Evolutionary conservation across 1,140 invertebrate species (phyloP).

Genomic region (Cotesia typhae): DNA sequence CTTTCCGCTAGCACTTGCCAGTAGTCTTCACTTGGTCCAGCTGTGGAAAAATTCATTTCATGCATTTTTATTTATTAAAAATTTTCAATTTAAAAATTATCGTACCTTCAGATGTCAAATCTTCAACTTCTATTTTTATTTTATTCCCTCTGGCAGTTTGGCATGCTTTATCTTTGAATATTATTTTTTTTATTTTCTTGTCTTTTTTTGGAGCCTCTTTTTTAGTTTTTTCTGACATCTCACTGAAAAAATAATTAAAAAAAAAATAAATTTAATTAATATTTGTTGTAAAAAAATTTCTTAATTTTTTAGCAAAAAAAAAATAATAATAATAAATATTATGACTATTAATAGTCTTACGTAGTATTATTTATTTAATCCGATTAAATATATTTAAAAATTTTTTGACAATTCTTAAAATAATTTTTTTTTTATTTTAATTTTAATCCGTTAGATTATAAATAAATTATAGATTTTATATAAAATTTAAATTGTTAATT

Average conservation of each 20-base stretch:
- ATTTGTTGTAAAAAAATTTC: too few species aligned
- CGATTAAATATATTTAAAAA: too few species aligned
- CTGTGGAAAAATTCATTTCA: slow-evolving; percentile 41
- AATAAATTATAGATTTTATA: too few species aligned
- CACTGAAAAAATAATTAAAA: slow-evolving; percentile 39
- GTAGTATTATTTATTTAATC: too few species aligned
- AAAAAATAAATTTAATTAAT: too few species aligned
- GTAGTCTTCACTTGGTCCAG: slow-evolving; percentile 72
- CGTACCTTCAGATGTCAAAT: slow-evolving; percentile 70
- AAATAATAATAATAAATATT: too few species aligned
- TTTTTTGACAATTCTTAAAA: too few species aligned
- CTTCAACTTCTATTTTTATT: slow-evolving; percentile 66
- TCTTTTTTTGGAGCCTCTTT: slow-evolving; percentile 38
- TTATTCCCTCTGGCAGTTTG: slow-evolving; percentile 66
- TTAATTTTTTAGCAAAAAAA: too few species aligned
- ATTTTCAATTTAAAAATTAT: not conserved
- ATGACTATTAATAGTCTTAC: too few species aligned
- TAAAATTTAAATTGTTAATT: too few species aligned
- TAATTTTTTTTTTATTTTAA: too few species aligned
- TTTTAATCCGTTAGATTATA: too few species aligned
- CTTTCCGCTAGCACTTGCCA: slow-evolving; percentile 75
- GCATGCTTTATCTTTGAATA: slow-evolving; percentile 63
- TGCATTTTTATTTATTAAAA: not conserved
- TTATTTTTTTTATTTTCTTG: slow-evolving; percentile 52
- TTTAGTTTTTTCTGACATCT: slow-evolving; percentile 44